Conservation (phyloP, 2,797 vertebrate species). For the Gallinago solitaria region DNA sequence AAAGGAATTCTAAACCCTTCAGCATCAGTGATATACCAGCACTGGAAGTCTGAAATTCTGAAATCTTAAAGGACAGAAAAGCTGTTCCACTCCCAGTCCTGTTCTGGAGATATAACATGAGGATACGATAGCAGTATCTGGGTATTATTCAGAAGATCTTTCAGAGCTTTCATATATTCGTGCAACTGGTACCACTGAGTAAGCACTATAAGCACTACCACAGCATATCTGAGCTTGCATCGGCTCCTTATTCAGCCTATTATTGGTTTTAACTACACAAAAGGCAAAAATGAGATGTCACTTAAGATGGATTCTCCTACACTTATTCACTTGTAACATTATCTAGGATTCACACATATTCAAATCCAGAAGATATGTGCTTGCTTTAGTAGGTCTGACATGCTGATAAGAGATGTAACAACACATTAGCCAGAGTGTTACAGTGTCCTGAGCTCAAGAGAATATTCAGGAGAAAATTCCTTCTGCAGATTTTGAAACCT, state of each 20-base stretch:
- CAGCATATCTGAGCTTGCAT: slow-evolving; percentile 26
- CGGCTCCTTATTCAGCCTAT: slow-evolving; percentile 16
- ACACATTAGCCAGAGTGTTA: background rate
- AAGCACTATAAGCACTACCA: background rate
- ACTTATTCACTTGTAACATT: background rate
- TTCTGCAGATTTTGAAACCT: background rate
- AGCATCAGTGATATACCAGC: background rate
- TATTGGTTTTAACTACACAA: slow-evolving; percentile 9
- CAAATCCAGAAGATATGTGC: background rate
- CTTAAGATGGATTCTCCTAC: slow-evolving; percentile 9
- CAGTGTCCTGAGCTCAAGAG: background rate
- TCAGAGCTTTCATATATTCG: background rate
- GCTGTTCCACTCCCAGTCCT: background rate
- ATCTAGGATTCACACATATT: background rate
- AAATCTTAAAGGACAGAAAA: background rate
- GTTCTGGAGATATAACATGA: background rate
- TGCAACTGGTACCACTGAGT: background rate
- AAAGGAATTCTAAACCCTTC: background rate
- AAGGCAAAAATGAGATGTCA: slow-evolving; percentile 50
- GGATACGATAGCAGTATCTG: background rate
- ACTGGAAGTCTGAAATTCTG: background rate
- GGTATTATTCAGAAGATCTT: background rate
- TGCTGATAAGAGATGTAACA: slow-evolving; percentile 1
- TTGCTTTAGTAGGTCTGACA: slow-evolving; percentile 26
- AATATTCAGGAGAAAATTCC: background rate